Conservation (phyloP, 2,113 vertebrate genomes). For the Gallinago media region DNA sequence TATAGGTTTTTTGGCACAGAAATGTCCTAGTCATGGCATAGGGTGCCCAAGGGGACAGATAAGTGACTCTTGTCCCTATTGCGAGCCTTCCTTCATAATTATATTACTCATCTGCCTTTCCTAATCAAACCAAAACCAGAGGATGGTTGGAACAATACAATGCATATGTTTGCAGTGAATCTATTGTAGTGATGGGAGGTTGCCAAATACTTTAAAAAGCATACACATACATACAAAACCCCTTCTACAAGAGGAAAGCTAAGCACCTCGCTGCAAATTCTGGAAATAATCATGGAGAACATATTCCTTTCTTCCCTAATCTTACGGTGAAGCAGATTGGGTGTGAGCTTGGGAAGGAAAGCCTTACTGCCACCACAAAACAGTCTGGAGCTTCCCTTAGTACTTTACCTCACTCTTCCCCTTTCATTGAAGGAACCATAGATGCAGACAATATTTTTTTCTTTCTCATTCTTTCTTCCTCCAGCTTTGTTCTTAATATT, state of each 20-base stretch:
- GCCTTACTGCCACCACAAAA: neutral
- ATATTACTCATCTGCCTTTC: neutral
- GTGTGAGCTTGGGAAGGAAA: slow-evolving; percentile 22
- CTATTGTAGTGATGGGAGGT: neutral
- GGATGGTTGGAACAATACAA: neutral
- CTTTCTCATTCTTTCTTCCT: neutral
- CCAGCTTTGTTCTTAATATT: neutral
- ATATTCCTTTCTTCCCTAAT: slow-evolving; percentile 31
- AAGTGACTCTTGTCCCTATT: neutral
- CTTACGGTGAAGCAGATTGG: neutral
- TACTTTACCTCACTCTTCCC: neutral
- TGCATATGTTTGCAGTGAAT: neutral
- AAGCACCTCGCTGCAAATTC: slow-evolving; percentile 22
- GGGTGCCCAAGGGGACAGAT: neutral
- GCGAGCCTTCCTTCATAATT: fast-evolving
- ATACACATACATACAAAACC: neutral
- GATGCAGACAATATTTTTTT: neutral
- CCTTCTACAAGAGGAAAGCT: neutral
- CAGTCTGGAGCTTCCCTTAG: neutral
- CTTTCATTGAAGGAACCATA: neutral
- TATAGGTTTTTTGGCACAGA: neutral
- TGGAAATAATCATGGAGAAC: slow-evolving; percentile 31
- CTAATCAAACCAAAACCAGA: neutral
- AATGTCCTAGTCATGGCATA: neutral
- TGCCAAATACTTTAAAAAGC: slow-evolving; percentile 27